A percentile compares a stretch with the other conserved stretches of the same genome.
phyloP scores from a whole-genome alignment of 2,113 vertebrate genomes.

The Oryzias javanicus region DNA sequence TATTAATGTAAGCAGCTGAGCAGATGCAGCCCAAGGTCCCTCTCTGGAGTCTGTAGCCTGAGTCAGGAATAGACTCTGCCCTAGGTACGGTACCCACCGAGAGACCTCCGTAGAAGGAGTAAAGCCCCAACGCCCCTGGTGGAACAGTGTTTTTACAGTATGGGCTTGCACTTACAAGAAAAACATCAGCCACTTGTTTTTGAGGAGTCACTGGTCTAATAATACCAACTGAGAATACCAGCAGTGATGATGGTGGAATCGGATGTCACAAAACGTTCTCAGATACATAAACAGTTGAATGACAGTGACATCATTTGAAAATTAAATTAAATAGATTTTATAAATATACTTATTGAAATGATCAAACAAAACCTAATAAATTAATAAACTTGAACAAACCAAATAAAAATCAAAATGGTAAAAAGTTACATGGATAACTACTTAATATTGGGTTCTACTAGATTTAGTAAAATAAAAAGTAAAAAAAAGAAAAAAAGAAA shows the following conservation, averaged over 20 bases:
- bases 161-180: not conserved
- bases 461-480: not conserved
- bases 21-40: conserved; percentile 44
- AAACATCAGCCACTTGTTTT: conserved; percentile 28
- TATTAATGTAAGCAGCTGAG: conserved; percentile 42
- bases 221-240: conserved; percentile 8
- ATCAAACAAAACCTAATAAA: too few relatives aligned
- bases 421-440: conserved; percentile 34
- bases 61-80: conserved; percentile 56
- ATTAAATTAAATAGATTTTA: not conserved
- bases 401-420: not conserved
- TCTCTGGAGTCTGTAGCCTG: conserved; percentile 33
- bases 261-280: not conserved
- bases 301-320: not conserved
- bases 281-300: conserved; percentile 3
- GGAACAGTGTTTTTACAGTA: conserved; percentile 32
- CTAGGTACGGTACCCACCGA: conserved; percentile 36
- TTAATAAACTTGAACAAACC: too few relatives aligned
- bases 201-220: conserved; percentile 16
- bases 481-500: not conserved
- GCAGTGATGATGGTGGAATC: not conserved
- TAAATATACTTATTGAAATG: not conserved
- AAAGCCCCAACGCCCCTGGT: conserved; percentile 27
- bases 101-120: conserved; percentile 34
- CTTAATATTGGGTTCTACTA: not conserved